These are phyloP conservation scores for Dipodomys spectabilis DNA, from an alignment of 2,113 vertebrate species.

Conservation along the genomic window DNA sequence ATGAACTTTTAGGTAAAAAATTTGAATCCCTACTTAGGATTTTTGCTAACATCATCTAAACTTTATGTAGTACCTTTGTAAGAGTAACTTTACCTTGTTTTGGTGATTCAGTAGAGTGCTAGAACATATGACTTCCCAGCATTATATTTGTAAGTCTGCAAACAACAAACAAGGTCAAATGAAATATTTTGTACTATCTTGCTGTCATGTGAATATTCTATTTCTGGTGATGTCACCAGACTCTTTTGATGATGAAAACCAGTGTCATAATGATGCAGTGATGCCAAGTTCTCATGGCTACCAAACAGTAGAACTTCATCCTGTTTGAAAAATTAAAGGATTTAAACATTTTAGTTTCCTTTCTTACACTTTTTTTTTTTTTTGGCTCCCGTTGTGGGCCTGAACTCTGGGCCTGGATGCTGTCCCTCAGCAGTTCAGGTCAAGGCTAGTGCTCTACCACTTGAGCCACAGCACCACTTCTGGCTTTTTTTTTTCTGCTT, in stretches of 20 bases:
- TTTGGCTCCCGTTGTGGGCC: too few species aligned
- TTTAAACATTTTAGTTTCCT: background rate
- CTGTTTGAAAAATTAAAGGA: background rate
- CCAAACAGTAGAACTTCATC: slow-evolving; percentile 1
- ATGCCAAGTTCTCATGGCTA: background rate
- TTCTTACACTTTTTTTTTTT: background rate
- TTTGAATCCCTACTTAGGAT: too few species aligned
- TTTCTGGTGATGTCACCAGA: slow-evolving; percentile 36
- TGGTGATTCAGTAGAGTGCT: slow-evolving; percentile 6
- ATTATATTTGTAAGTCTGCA: slow-evolving; percentile 14
- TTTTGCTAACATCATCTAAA: background rate
- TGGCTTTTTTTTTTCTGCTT: too few species aligned
- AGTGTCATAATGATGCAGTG: slow-evolving; percentile 45
- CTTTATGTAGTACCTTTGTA: background rate
- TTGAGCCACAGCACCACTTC: too few species aligned
- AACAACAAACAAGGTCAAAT: background rate
- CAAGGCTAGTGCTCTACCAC: too few species aligned
- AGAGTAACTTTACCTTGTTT: slow-evolving; percentile 53
- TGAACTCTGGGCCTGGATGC: too few species aligned
- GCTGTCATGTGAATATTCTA: background rate
- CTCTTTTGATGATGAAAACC: slow-evolving; percentile 52
- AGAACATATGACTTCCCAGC: background rate
- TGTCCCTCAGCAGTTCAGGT: too few species aligned
- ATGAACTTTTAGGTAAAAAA: background rate
- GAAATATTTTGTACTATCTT: background rate